Base-by-base conservation (phyloP, 2,888 invertebrate genomes). In the Limnephilus marmoratus region DNA sequence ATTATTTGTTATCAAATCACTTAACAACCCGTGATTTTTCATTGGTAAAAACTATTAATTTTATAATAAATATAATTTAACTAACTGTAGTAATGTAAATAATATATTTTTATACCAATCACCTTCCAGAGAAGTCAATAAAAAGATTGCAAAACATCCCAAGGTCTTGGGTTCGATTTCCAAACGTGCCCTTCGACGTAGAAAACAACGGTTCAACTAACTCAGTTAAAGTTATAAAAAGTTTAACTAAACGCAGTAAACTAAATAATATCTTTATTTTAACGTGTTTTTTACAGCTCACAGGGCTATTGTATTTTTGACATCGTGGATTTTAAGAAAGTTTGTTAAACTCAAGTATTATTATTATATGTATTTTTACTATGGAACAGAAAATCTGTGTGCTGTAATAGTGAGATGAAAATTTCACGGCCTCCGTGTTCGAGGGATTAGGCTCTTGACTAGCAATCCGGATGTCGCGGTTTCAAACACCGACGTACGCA, bases 151-250 rank as follows among this genome's bases (percentile, higher is more conserved):
- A 90, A 11, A 90, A 81, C 31, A 49, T 13, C 53, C 12, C 41
- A 81, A 82, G 86, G 86, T 86, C 29, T 15, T 11, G 41, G 49
- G n/a, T n/a, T n/a, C 49, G 86, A 86, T 86, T 86, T 86, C 86
- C 45, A 86, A 86, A 86, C 83, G 29, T 45, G 86, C 86, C 86
- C 86, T 86, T 86, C 86, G 86, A 13, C 49, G 29, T 86, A 86
- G 86, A 86, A 86, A 86, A 85, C 85, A 53, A 68, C 68, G 9
- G n/a, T 68, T 68, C 68, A 68, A 68, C 7, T 68, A 68, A 18
- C 68, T 18, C n/a, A 68, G 24, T 68, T 68, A 68, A 68, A 68
- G 24, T 9, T 68, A 24, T 24, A 68, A 68, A 68, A 68, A 68
- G 24, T 24, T 68, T 24, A 24, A 24, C 18, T n/a, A 24, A n/a